A percentile compares a stretch with the other conserved stretches of the same genome.
Conservation (phyloP, 2,888 invertebrate species). For the Rhamphomyia laevipes region DNA sequence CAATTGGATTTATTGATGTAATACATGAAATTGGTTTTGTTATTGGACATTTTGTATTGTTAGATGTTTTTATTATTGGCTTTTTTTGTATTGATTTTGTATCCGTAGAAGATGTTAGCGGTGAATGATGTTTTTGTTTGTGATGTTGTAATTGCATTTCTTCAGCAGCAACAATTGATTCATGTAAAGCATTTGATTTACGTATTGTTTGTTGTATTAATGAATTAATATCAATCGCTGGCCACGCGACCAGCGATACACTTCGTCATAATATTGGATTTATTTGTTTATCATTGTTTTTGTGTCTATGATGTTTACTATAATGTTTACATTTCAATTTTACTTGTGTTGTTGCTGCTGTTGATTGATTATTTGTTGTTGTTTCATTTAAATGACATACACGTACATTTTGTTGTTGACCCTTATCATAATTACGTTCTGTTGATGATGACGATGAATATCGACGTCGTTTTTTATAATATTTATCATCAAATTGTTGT, state of each 20-base stretch:
- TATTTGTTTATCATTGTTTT: constrained; percentile 22
- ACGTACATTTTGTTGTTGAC: too few species aligned
- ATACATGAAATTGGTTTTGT: too few species aligned
- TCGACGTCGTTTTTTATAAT: background rate
- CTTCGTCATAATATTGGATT: constrained; percentile 38
- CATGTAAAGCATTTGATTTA: constrained; percentile 31
- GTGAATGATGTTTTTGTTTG: background rate
- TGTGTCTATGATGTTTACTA: constrained; percentile 29
- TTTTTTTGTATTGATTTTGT: too few species aligned
- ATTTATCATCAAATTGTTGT: too few species aligned
- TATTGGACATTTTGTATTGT: background rate
- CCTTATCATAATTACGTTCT: background rate
- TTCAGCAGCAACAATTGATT: constrained; percentile 19
- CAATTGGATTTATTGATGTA: background rate
- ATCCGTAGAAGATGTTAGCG: too few species aligned
- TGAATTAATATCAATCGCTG: constrained; percentile 38
- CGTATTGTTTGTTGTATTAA: constrained; percentile 36
- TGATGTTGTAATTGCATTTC: background rate
- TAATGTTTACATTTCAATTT: constrained; percentile 21
- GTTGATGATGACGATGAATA: background rate
- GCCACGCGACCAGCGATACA: constrained; percentile 40
- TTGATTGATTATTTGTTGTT: background rate
- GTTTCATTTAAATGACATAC: background rate
- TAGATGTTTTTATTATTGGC: background rate
- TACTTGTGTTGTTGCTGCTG: background rate